Conservation (phyloP, 2,888 invertebrate species). For the Brachylomia viminalis region DNA sequence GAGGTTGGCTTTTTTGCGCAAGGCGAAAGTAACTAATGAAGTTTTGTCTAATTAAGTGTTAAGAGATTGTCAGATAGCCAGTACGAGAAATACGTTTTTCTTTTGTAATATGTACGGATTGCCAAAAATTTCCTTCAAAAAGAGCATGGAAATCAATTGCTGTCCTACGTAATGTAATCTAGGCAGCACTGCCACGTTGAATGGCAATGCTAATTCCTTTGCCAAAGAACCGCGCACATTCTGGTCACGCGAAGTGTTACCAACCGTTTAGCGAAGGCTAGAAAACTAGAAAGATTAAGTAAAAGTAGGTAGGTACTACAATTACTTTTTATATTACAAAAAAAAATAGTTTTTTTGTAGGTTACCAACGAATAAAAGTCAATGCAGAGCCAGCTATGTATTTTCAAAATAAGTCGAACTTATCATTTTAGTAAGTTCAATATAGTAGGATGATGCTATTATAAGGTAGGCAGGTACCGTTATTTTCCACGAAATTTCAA, state of each 20-base stretch:
- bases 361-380: no score
- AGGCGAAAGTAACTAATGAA: background rate
- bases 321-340: background rate
- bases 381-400: no score
- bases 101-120: background rate
- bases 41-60: background rate
- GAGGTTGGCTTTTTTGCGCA: no score
- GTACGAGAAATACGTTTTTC: background rate
- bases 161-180: constrained; percentile 34
- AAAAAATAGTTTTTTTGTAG: background rate
- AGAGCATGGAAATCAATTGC: constrained; percentile 44
- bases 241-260: constrained; percentile 51
- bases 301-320: background rate
- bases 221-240: constrained; percentile 30
- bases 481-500: background rate
- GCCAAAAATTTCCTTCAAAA: constrained; percentile 1
- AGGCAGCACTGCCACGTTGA: constrained; percentile 32
- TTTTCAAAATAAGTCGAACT: background rate
- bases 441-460: background rate
- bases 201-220: constrained; percentile 57
- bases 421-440: background rate
- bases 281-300: constrained; percentile 3
- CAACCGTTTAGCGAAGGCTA: constrained; percentile 23
- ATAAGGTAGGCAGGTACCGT: background rate
- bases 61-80: no score